phyloP scores from a whole-genome alignment of 2,888 invertebrate species.

The Dyspetes luteomarginatus region DNA sequence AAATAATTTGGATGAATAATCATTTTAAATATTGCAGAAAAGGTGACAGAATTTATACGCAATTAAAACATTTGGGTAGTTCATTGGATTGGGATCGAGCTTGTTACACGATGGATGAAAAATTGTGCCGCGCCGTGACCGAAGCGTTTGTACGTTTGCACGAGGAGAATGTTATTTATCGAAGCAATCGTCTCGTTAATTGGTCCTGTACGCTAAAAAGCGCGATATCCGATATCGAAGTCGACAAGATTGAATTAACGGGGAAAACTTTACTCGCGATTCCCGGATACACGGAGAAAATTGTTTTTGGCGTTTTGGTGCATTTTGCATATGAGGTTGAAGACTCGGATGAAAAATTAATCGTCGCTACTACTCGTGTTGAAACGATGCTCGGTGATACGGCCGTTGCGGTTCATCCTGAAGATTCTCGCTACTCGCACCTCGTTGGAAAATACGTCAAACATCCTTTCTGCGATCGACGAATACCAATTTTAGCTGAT shows the following conservation, averaged over 20 bases:
- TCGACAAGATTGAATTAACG: slow-evolving; percentile 95
- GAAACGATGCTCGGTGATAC: slow-evolving; percentile 99
- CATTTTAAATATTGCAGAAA: slow-evolving; percentile 84
- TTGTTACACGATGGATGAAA: slow-evolving; percentile 98
- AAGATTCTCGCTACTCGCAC: slow-evolving; percentile 92
- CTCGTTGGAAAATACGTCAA: slow-evolving; percentile 91
- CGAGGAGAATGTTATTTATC: slow-evolving; percentile 94
- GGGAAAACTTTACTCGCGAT: slow-evolving; percentile 94
- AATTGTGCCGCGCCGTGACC: slow-evolving; percentile 93
- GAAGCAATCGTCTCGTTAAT: slow-evolving; percentile 97
- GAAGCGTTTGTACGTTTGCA: slow-evolving; percentile 97
- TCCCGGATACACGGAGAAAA: slow-evolving; percentile 95
- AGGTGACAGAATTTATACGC: slow-evolving; percentile 90
- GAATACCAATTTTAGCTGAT: slow-evolving; percentile 95
- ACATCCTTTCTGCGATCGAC: slow-evolving; percentile 95
- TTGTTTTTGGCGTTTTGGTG: slow-evolving; percentile 97
- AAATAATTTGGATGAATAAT: too few relatives aligned
- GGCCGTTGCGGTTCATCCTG: slow-evolving; percentile 98
- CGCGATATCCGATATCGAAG: slow-evolving; percentile 99
- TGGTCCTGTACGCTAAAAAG: slow-evolving; percentile 99
- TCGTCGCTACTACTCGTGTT: slow-evolving; percentile 98
- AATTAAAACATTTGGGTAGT: slow-evolving; percentile 94
- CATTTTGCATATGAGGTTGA: slow-evolving; percentile 95
- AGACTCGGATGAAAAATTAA: slow-evolving; percentile 90
- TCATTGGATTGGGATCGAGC: slow-evolving; percentile 98